Evolutionary conservation across 1,140 invertebrate species (phyloP), one percentile per base, ranked within the genome.

Genomic region (Zaprionus africanus): DNA sequence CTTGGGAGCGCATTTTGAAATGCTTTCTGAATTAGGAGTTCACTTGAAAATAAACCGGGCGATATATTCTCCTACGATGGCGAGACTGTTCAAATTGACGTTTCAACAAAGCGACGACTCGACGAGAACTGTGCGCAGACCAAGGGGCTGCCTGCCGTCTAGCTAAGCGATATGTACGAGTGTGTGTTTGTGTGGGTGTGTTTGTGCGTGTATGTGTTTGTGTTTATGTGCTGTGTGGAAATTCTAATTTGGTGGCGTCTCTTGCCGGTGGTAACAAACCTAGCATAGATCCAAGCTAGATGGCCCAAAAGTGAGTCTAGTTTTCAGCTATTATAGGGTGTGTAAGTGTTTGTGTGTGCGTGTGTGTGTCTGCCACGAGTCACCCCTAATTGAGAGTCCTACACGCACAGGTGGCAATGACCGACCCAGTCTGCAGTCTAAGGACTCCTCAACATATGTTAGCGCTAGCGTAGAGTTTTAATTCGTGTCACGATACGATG

Each of bases 201-300:
- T 19, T 34, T 64, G 15, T 49, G 4, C 19, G 38, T 12, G 26
- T 49, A 11, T 46, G 38, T 62, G 57, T 74, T 9, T 43, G 36
- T 51, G 17, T 62, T 7, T 64, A 5, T 49, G 7, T 19, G 49
- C 46, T 36, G 38, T 57, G 65, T 74, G 62, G 56, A 76, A 79
- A 85, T 82, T 90, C 66, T 74, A 90, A 88, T 82, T 82, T 64
- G 71, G 73, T 82, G 82, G 79, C 82, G 82, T 86, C 82, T 82
- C 76, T 85, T 69, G 54, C 38, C 57, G 79, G 76, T 87, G 79
- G 79, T 86, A 69, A 79, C 63, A 66, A 65, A 53, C 71, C 26
- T 28, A 31, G 51, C 54, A 58, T 62, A 77, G 76, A 80, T 83
- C 56, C 72, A 54, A 69, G 57, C 31, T 43, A 76, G 53, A 36